Base-by-base conservation (phyloP, 2,797 vertebrate species). In the Karalla daura region DNA sequence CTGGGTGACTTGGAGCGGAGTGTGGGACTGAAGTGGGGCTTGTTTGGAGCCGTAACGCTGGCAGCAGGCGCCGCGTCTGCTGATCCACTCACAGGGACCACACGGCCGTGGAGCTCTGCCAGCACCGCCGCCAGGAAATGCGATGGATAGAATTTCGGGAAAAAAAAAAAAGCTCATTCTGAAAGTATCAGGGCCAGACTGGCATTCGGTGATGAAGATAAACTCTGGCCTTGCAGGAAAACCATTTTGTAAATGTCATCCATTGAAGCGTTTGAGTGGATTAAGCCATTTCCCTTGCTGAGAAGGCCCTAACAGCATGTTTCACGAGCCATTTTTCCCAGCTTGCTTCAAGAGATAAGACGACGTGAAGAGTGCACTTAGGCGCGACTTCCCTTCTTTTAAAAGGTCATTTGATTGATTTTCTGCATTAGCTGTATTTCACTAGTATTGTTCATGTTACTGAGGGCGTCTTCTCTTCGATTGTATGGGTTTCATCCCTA, bases 61-160 rank as follows among this genome's bases (percentile, higher is more conserved):
- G 70, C 74, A 79, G 83, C 78, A 62, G 71, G 59, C 76, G 56
- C 49, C 50, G 72, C 44, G 68, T 79, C 82, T 83, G 84, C 13
- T 77, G 55, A 78, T 78, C 81, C 77, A 88, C 73, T 91, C 70
- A 86, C 75, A 86, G 66, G 72, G 70, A 75, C 78, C 50, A 76
- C 74, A 76, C n/a, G n/a, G n/a, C n/a, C n/a, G n/a, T 85, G 77
- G 63, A 81, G 27, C 43, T 9, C 63, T 67, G 72, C 68, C 75
- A 79, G 32, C 3, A 3, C 53, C 79, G 64, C 66, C 61, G 63
- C 64, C 61, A 70, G 77, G 71, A 79, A 89, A 74, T 25, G 40
- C 76, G 70, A 78, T 74, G 76, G 84, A 80, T 55, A 36, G 51
- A 45, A 80, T 78, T 30, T 70, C 21, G 56, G 74, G n/a, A n/a